Evolutionary conservation across 2,888 invertebrate genomes (phyloP).

Genomic region (Volucella bombylans): DNA sequence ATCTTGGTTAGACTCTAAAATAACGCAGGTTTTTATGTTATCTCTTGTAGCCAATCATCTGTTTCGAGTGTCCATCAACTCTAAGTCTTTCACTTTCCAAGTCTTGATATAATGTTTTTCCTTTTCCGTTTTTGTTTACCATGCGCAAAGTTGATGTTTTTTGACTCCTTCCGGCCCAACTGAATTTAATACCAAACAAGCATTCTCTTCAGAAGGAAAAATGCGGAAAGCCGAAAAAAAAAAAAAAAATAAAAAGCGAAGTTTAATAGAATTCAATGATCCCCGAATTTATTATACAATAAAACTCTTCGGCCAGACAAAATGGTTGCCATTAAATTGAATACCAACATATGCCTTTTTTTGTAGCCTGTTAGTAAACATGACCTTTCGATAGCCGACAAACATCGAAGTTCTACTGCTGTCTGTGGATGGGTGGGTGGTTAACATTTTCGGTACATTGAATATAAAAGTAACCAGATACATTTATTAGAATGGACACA

Average conservation of each 20-base stretch:
- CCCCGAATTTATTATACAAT: slow-evolving; percentile 54
- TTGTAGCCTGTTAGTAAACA: background rate
- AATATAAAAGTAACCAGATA: slow-evolving; percentile 68
- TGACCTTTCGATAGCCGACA: slow-evolving; percentile 21
- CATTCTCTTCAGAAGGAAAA: too few relatives aligned
- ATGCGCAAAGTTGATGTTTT: too few relatives aligned
- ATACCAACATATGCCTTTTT: slow-evolving; percentile 42
- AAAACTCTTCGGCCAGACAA: slow-evolving; percentile 54
- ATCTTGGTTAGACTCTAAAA: too few relatives aligned
- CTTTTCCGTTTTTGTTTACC: too few relatives aligned
- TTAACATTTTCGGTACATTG: slow-evolving; percentile 68
- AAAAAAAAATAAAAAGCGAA: slow-evolving; percentile 11
- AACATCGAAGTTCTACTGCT: background rate
- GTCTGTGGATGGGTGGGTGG: slow-evolving; percentile 14
- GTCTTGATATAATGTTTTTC: too few relatives aligned
- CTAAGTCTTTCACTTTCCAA: too few relatives aligned
- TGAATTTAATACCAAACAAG: too few relatives aligned
- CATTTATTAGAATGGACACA: slow-evolving; percentile 66
- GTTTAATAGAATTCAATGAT: slow-evolving; percentile 59
- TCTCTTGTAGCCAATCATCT: too few relatives aligned
- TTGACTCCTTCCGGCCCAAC: too few relatives aligned
- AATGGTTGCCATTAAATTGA: slow-evolving; percentile 62
- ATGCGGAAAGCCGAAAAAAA: too few relatives aligned
- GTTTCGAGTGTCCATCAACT: too few relatives aligned
- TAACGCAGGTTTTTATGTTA: too few relatives aligned